phyloP scores from a whole-genome alignment of 2,888 invertebrate species.

The Saturnia japonica region DNA sequence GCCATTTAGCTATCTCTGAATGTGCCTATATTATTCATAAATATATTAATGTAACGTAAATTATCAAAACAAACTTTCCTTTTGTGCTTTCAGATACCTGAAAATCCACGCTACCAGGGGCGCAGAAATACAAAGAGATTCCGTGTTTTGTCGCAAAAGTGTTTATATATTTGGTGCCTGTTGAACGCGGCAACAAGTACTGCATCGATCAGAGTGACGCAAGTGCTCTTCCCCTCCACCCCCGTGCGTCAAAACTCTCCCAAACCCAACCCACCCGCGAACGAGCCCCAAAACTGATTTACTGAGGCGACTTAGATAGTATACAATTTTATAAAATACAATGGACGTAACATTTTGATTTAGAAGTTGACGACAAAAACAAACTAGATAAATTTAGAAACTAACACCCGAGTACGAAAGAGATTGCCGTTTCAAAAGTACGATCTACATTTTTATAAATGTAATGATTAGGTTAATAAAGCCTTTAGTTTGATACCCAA shows the following conservation, averaged over 20 bases:
- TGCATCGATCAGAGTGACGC: constrained; percentile 76
- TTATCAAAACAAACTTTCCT: background rate
- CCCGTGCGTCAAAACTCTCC: constrained; percentile 30
- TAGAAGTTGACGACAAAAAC: background rate
- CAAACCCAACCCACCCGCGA: constrained; percentile 37
- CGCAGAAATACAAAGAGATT: constrained; percentile 35
- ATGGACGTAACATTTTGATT: background rate
- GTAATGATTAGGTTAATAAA: too few relatives aligned
- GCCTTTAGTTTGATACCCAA: too few relatives aligned
- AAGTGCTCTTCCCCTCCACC: constrained; percentile 44
- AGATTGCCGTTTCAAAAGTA: too few relatives aligned
- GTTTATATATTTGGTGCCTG: constrained; percentile 62
- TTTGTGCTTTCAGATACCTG: background rate
- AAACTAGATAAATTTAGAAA: too few relatives aligned
- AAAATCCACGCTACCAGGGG: constrained; percentile 35
- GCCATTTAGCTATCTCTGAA: too few relatives aligned
- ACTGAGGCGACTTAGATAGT: constrained; percentile 39
- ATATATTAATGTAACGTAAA: background rate
- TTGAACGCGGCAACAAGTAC: constrained; percentile 77
- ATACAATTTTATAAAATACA: constrained; percentile 35
- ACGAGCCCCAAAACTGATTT: constrained; percentile 55
- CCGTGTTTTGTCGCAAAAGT: constrained; percentile 35
- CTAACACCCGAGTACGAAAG: too few relatives aligned
- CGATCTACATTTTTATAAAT: too few relatives aligned
- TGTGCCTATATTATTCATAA: too few relatives aligned